Evolutionary conservation across 1,140 invertebrate genomes (phyloP), one percentile per base, ranked within the genome.

Genomic region (Hyposmocoma kahamanoa): DNA sequence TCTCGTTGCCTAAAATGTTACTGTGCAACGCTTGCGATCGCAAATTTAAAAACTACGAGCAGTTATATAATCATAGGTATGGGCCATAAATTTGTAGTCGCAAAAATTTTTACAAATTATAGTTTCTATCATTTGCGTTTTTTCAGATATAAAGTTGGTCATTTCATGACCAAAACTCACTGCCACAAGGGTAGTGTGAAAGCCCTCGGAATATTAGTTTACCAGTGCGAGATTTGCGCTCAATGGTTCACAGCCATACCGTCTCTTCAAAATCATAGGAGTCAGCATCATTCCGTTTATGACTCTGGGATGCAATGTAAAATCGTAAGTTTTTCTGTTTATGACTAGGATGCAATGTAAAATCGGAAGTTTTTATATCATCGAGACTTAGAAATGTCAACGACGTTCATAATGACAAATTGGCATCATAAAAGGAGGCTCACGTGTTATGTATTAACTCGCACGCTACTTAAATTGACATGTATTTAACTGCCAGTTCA

Each of bases 61-160:
- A 84, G 47, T 55, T 87, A 11, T 87, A 87, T 51, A 79, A 71
- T 51, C 84, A 87, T 54, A 76, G 82, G 84, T 84, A 59, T 53
- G n/a, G n/a, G n/a, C 28, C 10, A 30, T 30, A 3, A 6, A 30
- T 30, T 30, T 13, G 28, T 2, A 30, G 13, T n/a, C 2, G 8
- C 24, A 6, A 6, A 11, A 11, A 5, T 26, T 30, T 6, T 30
- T 30, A n/a, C 1, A 3, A 30, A 47, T 41, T 28, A 8, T 26
- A 21, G n/a, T 38, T 42, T 17, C 24, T 42, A 36, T 46, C 42
- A 47, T 41, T 13, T 39, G 39, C 11, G 38, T 42, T 15, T 53
- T 63, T 59, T 36, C 42, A 83, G 79, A 45, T 85, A 85, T 47
- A 83, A 83, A 65, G 58, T 67, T 20, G 60, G 65, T 6, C 79